These are phyloP conservation scores for Nannoperca obscura DNA, from an alignment of 2,797 vertebrate species.

Conservation along the genomic window DNA sequence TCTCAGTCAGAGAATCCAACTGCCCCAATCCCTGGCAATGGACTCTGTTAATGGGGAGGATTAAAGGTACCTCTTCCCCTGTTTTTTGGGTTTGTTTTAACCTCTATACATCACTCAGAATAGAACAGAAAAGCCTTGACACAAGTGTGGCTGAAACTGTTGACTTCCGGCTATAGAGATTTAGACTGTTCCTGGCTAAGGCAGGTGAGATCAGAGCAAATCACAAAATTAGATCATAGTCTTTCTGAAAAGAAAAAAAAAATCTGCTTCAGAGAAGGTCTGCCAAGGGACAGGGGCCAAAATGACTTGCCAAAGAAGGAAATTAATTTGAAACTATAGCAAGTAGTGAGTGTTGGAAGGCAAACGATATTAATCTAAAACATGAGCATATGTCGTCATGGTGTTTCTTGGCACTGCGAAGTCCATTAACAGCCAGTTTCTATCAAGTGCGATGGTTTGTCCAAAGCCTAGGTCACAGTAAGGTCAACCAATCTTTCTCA, in stretches of 20 bases:
- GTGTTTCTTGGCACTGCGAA: slow-evolving; percentile 69
- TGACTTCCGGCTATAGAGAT: slow-evolving; percentile 17
- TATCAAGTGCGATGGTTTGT: slow-evolving; percentile 73
- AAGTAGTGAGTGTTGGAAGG: slow-evolving; percentile 69
- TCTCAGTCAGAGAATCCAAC: slow-evolving; percentile 77
- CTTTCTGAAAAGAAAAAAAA: slow-evolving; percentile 45
- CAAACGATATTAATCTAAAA: slow-evolving; percentile 76
- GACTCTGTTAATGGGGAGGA: slow-evolving; percentile 78
- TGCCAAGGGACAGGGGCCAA: slow-evolving; percentile 76
- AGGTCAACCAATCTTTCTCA: slow-evolving; percentile 81
- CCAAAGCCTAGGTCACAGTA: slow-evolving; percentile 69
- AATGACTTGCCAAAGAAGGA: slow-evolving; percentile 68
- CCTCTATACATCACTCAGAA: not conserved
- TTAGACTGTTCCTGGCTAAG: slow-evolving; percentile 34
- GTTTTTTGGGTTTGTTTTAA: slow-evolving; percentile 16
- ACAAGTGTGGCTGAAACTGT: slow-evolving; percentile 12
- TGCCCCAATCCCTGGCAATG: slow-evolving; percentile 73
- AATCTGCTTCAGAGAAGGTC: slow-evolving; percentile 51
- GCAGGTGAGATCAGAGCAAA: slow-evolving; percentile 59
- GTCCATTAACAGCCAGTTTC: slow-evolving; percentile 80
- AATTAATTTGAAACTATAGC: slow-evolving; percentile 78
- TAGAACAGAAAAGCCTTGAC: slow-evolving; percentile 12
- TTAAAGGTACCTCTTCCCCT: slow-evolving; percentile 70
- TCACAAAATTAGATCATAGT: slow-evolving; percentile 61
- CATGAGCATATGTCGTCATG: slow-evolving; percentile 72